Conservation (phyloP, 1,140 invertebrate species). For the Arion vulgaris region DNA sequence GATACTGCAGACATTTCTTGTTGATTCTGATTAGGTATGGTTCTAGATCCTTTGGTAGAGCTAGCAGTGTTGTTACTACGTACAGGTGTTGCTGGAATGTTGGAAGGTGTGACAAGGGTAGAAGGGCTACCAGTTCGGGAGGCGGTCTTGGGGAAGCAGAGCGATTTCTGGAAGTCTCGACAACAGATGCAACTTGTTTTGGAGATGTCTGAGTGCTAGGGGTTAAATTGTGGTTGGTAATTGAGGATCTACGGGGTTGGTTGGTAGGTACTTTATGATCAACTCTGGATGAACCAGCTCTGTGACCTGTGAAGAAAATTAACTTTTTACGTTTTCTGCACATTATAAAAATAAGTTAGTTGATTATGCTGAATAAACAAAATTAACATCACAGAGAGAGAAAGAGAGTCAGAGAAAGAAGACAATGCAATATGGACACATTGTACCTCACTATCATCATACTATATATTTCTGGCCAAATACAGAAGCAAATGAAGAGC, state of each 20-base stretch:
- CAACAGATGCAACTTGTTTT: background rate
- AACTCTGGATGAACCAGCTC: background rate
- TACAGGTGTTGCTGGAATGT: background rate
- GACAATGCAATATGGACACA: too few relatives aligned
- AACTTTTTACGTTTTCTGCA: too few relatives aligned
- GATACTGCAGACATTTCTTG: background rate
- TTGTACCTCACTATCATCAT: too few relatives aligned
- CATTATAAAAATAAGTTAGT: too few relatives aligned
- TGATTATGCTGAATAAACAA: too few relatives aligned
- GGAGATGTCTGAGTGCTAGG: conserved; percentile 6
- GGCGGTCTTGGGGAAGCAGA: conserved; percentile 1
- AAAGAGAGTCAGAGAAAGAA: too few relatives aligned
- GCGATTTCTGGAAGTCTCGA: background rate
- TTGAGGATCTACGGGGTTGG: conserved; percentile 1
- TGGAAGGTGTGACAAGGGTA: background rate
- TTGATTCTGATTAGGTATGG: background rate
- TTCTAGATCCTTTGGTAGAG: background rate
- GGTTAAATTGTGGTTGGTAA: background rate
- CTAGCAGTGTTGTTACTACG: background rate
- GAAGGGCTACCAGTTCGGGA: conserved; percentile 5
- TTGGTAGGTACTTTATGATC: background rate
- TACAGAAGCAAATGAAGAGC: too few relatives aligned
- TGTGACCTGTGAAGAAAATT: background rate
- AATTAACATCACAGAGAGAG: too few relatives aligned
- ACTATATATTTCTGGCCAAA: too few relatives aligned